Evolutionary conservation across 2,888 invertebrate genomes (phyloP).

Genomic region (Microctonus aethiopoides): DNA sequence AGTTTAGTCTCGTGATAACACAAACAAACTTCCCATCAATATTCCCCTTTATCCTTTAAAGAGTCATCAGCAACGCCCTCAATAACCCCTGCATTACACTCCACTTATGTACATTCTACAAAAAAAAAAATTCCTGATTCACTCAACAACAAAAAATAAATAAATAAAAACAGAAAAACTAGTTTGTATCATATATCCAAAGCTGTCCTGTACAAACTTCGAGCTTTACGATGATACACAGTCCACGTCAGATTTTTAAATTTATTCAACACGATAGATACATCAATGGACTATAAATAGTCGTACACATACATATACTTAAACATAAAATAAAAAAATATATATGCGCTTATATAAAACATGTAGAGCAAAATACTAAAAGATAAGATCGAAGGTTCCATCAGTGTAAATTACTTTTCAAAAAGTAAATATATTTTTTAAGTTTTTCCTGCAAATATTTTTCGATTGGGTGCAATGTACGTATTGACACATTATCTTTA

Average conservation of each 20-base stretch:
- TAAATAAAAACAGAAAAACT: not conserved
- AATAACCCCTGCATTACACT: slow-evolving; percentile 9
- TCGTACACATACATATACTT: not conserved
- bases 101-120: slow-evolving; percentile 5
- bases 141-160: not conserved
- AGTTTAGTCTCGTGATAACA: slow-evolving; percentile 37
- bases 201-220: slow-evolving; percentile 6
- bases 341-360: not conserved
- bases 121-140: not conserved
- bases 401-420: not conserved
- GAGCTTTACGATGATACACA: slow-evolving; percentile 11
- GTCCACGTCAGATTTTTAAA: slow-evolving; percentile 15
- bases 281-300: slow-evolving; percentile 13
- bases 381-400: slow-evolving; percentile 27
- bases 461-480: not conserved
- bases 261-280: slow-evolving; percentile 19
- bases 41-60: slow-evolving; percentile 7
- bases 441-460: not conserved
- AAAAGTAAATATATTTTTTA: not conserved
- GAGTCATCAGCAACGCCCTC: not conserved
- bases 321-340: not conserved
- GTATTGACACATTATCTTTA: not conserved
- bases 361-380: not conserved
- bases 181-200: not conserved
- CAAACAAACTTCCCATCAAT: slow-evolving; percentile 41